Percentiles rank a stretch among this genome's conserved stretches.
phyloP scores from a whole-genome alignment of 2,888 invertebrate genomes.

The Plagodis dolabraria region DNA sequence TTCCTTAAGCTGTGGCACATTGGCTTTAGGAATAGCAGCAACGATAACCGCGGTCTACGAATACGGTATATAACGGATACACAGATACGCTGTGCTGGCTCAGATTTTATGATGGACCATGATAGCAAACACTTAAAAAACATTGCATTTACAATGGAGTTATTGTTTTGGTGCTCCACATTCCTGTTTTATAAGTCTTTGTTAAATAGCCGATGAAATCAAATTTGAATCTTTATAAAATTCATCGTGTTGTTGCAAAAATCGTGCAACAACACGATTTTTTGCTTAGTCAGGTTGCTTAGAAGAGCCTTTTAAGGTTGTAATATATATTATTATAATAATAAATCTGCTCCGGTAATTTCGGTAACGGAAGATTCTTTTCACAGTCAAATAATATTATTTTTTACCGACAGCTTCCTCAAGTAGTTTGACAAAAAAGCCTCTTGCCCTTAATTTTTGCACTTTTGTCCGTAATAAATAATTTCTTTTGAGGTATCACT shows the following conservation, averaged over 20 bases:
- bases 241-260: no score
- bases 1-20: no score
- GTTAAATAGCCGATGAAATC: not conserved
- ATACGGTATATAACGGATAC: no score
- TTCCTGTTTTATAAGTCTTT: not conserved
- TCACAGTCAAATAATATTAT: not conserved
- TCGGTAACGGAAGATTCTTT: not conserved
- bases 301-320: not conserved
- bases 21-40: no score
- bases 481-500: not conserved
- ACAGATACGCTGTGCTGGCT: no score
- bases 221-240: not conserved
- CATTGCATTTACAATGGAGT: constrained; percentile 42
- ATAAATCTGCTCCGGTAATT: not conserved
- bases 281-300: not conserved
- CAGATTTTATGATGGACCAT: not conserved
- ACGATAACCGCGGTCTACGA: no score
- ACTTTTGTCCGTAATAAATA: no score
- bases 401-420: not conserved
- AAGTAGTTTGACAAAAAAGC: not conserved
- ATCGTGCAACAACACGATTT: not conserved
- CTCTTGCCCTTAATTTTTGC: not conserved
- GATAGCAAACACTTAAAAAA: constrained; percentile 33
- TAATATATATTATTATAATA: not conserved
- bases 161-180: constrained; percentile 38